Base-by-base conservation (phyloP, 2,113 vertebrate species). In the Tenebrosternarchus preto region DNA sequence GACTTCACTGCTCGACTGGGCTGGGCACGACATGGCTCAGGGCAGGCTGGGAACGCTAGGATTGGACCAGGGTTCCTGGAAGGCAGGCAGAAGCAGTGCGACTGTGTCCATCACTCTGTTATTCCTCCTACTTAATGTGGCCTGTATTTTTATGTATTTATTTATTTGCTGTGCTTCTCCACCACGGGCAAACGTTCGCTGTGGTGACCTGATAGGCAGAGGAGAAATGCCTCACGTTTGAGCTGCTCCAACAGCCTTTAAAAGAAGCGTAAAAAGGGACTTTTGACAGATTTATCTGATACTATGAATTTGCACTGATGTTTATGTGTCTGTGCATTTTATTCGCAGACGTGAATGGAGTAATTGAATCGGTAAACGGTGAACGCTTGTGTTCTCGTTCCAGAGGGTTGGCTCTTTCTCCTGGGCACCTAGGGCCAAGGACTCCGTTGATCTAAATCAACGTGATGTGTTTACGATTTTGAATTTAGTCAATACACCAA, bases 251-350 rank as follows among this genome's bases (percentile, higher is more conserved):
- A 86, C 86, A 85, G 86, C 86, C 90, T 88, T 71, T 80, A 89
- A 89, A 90, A 90, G 88, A 86, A 61, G 81, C 87, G 87, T 87
- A 77, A 87, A 90, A 87, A 81, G 86, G 85, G 15, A 24, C 36
- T 61, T 11, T 25, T 82, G 89, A 89, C 89, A 91, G 89, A 89
- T 93, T 92, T 91, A 91, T 92, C 85, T 76, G 81, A 80, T 77
- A 83, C 85, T 68, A 74, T 91, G 90, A 88, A 91, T 91, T 89
- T 64, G 0, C 76, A 72, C 80, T 80, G 81, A 73, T 89, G 89
- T 92, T 88, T 89, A 89, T 90, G 86, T 87, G 84, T 86, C 84
- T 69, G 80, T 80, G 78, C 67, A 82, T 91, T 93, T 90, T 90
- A 90, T 90, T 86, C 78, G 77, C 69, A 86, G 84, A 88, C 84